Evolutionary conservation across 2,797 vertebrate genomes (phyloP).

Genomic region (Odontamblyopus rebecca): DNA sequence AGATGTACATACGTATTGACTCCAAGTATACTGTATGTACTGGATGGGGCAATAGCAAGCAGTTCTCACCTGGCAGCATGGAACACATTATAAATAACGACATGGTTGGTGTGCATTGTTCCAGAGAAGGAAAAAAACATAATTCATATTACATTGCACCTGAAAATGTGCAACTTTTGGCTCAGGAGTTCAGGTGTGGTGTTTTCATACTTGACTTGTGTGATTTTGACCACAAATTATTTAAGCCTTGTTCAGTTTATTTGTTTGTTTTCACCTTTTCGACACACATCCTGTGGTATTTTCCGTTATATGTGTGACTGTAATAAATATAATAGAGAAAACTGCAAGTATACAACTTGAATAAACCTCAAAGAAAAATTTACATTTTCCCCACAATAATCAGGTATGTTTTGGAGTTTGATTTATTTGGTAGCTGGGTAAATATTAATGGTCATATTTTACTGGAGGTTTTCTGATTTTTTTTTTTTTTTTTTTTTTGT

Average conservation of each 20-base stretch:
- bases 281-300: no score
- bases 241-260: not conserved
- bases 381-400: no score
- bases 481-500: no score
- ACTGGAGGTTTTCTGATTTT: no score
- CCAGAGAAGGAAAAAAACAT: not conserved
- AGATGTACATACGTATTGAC: not conserved
- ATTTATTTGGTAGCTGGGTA: no score
- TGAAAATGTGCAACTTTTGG: not conserved
- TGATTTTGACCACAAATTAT: not conserved
- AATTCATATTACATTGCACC: not conserved
- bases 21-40: not conserved
- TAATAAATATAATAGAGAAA: no score
- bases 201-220: conserved; percentile 2
- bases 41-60: conserved; percentile 11
- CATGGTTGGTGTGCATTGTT: not conserved
- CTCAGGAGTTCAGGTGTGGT: not conserved
- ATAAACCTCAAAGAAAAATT: not conserved
- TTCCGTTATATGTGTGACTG: no score
- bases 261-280: no score
- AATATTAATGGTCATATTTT: no score
- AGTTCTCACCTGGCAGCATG: not conserved
- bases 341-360: not conserved
- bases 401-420: no score
- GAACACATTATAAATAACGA: conserved; percentile 7